Conservation (phyloP, 2,888 invertebrate genomes). For the Lasioglossum vierecki region DNA sequence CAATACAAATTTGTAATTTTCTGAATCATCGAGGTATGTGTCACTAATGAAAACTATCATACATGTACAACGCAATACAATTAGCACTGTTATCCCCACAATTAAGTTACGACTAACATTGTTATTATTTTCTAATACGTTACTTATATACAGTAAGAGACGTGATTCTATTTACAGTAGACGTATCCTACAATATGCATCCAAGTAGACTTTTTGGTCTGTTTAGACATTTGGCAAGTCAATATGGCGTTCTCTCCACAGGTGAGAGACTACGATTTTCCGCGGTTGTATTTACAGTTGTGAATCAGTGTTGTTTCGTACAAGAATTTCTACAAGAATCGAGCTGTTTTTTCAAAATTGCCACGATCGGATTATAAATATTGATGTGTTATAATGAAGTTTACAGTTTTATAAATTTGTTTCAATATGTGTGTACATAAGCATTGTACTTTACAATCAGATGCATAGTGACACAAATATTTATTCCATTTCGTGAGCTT, state of each 20-base stretch:
- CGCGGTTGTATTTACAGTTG: conserved; percentile 50
- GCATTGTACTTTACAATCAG: conserved; percentile 38
- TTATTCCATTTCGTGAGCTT: conserved; percentile 58
- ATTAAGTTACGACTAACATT: background rate
- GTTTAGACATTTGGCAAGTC: conserved; percentile 70
- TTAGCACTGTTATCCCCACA: conserved; percentile 6
- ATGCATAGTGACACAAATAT: conserved; percentile 57
- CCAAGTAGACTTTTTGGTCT: conserved; percentile 56
- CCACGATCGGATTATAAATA: background rate
- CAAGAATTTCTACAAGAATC: conserved; percentile 16
- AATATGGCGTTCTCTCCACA: conserved; percentile 70
- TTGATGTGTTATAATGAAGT: background rate
- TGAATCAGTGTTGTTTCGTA: background rate
- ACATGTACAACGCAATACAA: conserved; percentile 4
- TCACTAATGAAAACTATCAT: conserved; percentile 19
- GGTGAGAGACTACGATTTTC: conserved; percentile 67
- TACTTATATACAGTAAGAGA: conserved; percentile 12
- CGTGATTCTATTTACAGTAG: background rate
- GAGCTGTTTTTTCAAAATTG: background rate
- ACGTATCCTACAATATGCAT: conserved; percentile 15
- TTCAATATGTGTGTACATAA: conserved; percentile 35
- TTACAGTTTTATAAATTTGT: conserved; percentile 20
- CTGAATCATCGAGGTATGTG: conserved; percentile 28
- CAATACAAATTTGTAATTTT: conserved; percentile 28
- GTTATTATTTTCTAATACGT: conserved; percentile 13